These are phyloP conservation scores for Anisognathus igniventris DNA, from an alignment of 2,797 vertebrate species.

Conservation along the genomic window DNA sequence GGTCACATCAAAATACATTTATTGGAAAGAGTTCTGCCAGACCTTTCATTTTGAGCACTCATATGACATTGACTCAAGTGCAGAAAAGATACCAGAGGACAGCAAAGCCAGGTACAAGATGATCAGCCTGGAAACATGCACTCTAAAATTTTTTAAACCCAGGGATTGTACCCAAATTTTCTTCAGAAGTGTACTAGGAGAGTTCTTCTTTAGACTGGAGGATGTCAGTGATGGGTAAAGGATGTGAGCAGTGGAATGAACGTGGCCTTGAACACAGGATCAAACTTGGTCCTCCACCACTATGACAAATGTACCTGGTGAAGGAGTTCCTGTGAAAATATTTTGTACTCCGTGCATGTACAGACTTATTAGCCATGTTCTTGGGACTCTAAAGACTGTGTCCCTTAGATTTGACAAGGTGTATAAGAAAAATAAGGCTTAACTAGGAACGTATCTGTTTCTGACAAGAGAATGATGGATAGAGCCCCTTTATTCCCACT, in stretches of 20 bases:
- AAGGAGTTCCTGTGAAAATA: neutral
- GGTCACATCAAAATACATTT: neutral
- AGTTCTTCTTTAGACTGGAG: neutral
- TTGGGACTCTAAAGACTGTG: neutral
- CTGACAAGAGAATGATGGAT: constrained; percentile 47
- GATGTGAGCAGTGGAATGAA: neutral
- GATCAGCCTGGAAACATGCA: neutral
- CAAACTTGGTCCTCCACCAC: neutral
- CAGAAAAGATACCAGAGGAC: neutral
- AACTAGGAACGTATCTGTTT: constrained; percentile 18
- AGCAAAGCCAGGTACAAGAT: neutral
- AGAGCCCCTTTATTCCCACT: constrained; percentile 23
- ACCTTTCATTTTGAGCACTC: neutral
- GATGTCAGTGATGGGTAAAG: neutral
- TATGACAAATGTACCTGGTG: neutral
- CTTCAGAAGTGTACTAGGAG: neutral
- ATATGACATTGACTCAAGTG: neutral
- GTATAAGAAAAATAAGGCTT: constrained; percentile 46
- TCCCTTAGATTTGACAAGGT: constrained; percentile 6
- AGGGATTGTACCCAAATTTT: neutral
- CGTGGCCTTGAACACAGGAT: neutral
- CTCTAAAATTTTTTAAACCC: neutral
- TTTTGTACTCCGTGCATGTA: neutral
- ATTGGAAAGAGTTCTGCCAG: neutral
- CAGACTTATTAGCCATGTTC: neutral